Conservation (phyloP, 2,888 invertebrate species). For the Drosophila borealis region DNA sequence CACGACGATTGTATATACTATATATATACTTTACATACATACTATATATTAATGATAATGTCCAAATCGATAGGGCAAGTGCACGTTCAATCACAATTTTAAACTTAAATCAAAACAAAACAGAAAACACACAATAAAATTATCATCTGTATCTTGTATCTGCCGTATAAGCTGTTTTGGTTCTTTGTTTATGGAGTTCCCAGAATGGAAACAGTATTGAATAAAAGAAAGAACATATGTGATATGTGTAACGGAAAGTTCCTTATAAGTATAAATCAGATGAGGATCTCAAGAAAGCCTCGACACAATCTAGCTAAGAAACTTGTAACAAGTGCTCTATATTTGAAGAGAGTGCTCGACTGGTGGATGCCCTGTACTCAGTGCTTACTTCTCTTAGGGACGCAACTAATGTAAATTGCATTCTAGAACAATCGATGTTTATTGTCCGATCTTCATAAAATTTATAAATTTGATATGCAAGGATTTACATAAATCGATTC, state of each 20-base stretch:
- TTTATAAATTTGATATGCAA: too few relatives aligned
- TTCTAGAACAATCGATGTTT: too few relatives aligned
- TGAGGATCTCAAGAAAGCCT: background rate
- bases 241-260: background rate
- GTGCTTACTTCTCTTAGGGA: too few relatives aligned
- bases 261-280: background rate
- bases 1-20: slow-evolving; percentile 8
- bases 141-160: slow-evolving; percentile 16
- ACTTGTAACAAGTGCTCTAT: too few relatives aligned
- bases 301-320: background rate
- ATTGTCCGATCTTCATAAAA: too few relatives aligned
- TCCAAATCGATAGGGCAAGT: background rate
- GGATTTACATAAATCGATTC: background rate
- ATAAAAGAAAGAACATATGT: background rate
- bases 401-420: too few relatives aligned
- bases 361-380: too few relatives aligned
- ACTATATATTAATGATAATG: background rate
- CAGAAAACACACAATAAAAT: slow-evolving; percentile 16
- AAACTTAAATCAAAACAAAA: slow-evolving; percentile 29
- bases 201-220: slow-evolving; percentile 3
- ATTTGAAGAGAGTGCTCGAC: too few relatives aligned
- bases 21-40: background rate
- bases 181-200: slow-evolving; percentile 18
- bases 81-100: slow-evolving; percentile 33
- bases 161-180: slow-evolving; percentile 4